Conservation (phyloP, 2,797 vertebrate genomes). For the Crax fasciolata region DNA sequence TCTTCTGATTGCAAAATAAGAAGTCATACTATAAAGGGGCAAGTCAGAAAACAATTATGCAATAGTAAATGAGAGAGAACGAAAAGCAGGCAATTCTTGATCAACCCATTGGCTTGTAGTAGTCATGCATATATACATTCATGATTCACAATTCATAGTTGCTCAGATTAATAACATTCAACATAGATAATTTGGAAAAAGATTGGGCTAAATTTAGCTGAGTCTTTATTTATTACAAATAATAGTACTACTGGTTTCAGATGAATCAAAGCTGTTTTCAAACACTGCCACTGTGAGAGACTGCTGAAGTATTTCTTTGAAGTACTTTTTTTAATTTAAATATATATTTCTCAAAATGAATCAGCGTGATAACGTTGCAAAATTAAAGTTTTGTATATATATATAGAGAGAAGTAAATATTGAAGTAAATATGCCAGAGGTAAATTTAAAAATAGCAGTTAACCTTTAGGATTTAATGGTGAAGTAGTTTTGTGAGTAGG, state of each 20-base stretch:
- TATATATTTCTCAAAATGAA: not conserved
- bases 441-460: not conserved
- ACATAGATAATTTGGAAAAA: not conserved
- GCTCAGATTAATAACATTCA: not conserved
- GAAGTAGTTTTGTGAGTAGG: not conserved
- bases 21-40: not conserved
- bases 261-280: not conserved
- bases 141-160: not conserved
- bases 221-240: not conserved
- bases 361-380: not conserved
- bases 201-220: not conserved
- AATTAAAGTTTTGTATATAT: not conserved
- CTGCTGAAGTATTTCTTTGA: not conserved
- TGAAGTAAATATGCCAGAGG: not conserved
- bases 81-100: not conserved
- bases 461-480: not conserved
- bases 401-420: not conserved
- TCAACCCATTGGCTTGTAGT: not conserved
- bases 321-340: not conserved
- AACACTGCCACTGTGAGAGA: not conserved
- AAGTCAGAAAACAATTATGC: not conserved
- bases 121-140: not conserved
- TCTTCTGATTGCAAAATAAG: not conserved
- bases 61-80: not conserved
- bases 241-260: not conserved